Evolutionary conservation across 1,140 invertebrate genomes (phyloP).

Genomic region (Diachasmimorpha longicaudata): DNA sequence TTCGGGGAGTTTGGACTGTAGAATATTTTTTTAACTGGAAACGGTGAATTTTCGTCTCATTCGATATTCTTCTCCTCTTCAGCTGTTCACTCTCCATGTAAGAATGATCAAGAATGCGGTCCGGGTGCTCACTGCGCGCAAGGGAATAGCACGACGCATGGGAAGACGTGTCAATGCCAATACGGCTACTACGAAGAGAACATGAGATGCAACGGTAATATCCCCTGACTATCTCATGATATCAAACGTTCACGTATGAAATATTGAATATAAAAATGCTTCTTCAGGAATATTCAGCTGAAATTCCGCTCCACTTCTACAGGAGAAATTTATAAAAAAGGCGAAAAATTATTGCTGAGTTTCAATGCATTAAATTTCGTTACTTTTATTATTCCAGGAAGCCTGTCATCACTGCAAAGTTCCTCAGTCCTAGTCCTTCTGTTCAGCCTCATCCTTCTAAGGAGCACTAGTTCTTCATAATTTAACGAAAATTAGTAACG

Average conservation of each 20-base stretch:
- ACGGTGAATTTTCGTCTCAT: background rate
- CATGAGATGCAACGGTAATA: constrained; percentile 52
- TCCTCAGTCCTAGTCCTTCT: background rate
- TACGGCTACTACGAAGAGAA: constrained; percentile 53
- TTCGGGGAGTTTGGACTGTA: no score
- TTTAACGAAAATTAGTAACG: background rate
- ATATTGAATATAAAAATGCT: background rate
- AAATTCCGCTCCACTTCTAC: no score
- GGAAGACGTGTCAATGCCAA: constrained; percentile 57
- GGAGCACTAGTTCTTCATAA: background rate
- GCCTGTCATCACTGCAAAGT: constrained; percentile 22
- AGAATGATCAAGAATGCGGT: constrained; percentile 52
- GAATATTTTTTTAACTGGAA: background rate
- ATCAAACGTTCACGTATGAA: background rate
- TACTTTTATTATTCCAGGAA: constrained; percentile 3
- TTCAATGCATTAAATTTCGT: no score
- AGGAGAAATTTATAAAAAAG: no score
- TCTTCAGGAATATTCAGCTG: background rate
- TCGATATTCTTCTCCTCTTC: constrained; percentile 22
- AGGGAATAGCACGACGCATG: constrained; percentile 38
- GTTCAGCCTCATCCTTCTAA: background rate
- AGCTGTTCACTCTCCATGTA: constrained; percentile 54
- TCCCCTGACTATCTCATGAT: background rate
- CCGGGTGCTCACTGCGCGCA: constrained; percentile 54
- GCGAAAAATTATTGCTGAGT: background rate